These are phyloP conservation scores for Lordiphosa fenestrarum DNA, from an alignment of 2,888 invertebrate species.

Conservation along the genomic window DNA sequence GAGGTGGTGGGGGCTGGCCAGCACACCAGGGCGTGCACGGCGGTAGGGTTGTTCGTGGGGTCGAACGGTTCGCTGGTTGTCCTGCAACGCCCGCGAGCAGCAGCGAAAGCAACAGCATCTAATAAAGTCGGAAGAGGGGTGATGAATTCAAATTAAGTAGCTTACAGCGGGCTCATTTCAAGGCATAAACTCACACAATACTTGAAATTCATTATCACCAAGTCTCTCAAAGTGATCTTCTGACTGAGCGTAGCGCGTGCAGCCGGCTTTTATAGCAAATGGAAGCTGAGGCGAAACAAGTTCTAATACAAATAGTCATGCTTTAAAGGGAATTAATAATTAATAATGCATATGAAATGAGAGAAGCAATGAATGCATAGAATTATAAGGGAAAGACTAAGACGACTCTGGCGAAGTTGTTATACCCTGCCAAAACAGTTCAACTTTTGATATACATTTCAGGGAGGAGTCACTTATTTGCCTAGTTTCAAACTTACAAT, in stretches of 20 bases:
- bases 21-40: slow-evolving; percentile 59
- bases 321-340: no score
- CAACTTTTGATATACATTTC: no score
- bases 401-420: no score
- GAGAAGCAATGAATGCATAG: no score
- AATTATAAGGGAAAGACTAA: no score
- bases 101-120: slow-evolving; percentile 46
- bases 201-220: slow-evolving; percentile 9
- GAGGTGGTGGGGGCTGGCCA: slow-evolving; percentile 46
- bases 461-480: no score
- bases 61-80: slow-evolving; percentile 3
- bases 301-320: neutral
- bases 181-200: slow-evolving; percentile 37
- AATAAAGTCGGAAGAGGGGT: neutral
- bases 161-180: neutral
- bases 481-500: no score
- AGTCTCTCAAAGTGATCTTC: neutral
- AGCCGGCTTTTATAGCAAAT: slow-evolving; percentile 5
- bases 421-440: no score
- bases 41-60: slow-evolving; percentile 7
- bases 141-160: neutral
- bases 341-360: no score
- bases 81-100: slow-evolving; percentile 21
- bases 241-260: neutral
- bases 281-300: neutral